Base-by-base conservation (phyloP, 1,140 invertebrate species). In the Tyrophagus putrescentiae region DNA sequence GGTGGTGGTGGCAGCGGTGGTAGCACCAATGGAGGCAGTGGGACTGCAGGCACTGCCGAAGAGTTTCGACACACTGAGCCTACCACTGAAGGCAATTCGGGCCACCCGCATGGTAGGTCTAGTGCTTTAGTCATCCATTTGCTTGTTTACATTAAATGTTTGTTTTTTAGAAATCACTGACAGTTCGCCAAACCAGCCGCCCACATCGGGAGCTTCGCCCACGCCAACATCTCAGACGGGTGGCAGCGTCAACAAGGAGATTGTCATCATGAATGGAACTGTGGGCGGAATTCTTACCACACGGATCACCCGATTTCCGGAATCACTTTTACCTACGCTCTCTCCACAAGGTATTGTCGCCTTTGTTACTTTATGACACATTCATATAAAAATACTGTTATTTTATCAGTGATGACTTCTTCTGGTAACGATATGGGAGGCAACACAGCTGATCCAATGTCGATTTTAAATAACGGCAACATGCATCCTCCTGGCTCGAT, bases 251-350 rank as follows among this genome's bases (percentile, higher is more conserved):
- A 41, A 57, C 31, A 34, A 34, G 29, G 36, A 41, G 28, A 39
- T 21, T 41, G 56, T 34, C 31, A 57, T 34, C 18, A 57, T 34
- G 13, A 57, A 34, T 41, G 56, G 56, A 36, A 57, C 32, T 23
- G 33, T 57, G 28, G 56, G 56, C n/a, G 56, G 52, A 29, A 54
- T 54, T 25, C 32, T 54, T 11, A 54, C 52, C 9, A 54, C 56
- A n/a, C 16, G n/a, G 11, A 44, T 59, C 16, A 59, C 57, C n/a
- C 34, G 39, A 28, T 59, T 59, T 59, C 57, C 57, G 16, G 57
- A 41, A 42, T 59, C 57, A 13, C 27, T 59, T 6, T 3, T 59
- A 13, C 57, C 57, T 13, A 59, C 57, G 27, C 18, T 59, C 13
- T 29, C 57, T 3, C 57, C 57, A n/a, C 3, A 13, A 59, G 39